Base-by-base conservation (phyloP, 2,888 invertebrate genomes). In the Drosophila picticornis region DNA sequence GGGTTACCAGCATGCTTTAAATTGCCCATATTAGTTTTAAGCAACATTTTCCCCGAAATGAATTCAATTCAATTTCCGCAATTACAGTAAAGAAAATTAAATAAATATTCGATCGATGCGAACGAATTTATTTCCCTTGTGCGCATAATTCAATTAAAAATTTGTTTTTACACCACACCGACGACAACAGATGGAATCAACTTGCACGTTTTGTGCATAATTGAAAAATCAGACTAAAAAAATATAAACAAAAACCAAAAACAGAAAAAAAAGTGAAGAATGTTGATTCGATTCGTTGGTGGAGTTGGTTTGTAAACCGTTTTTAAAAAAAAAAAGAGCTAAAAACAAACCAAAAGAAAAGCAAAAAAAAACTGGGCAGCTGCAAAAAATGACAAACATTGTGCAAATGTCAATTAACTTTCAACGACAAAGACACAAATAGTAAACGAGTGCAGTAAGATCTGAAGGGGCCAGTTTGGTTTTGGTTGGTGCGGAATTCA, bases 351-450 rank as follows among this genome's bases (percentile, higher is more conserved):
- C 10, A 10, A 31, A 31, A 34, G 19, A 7, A 7, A 7, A 22
- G 22, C 16, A 22, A 1, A 2, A 48, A n/a, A 36, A 19, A 25
- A 27, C 3, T 6, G 16, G 50, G 16, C 29, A 16, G 16, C 56
- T 27, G 1, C 19, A 22, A 2, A 82, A 84, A 74, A 75, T 73
- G 58, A 57, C 78, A 85, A 85, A 88, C 74, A 76, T 75, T 80
- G 78, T 64, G 77, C 75, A 83, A 83, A 85, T 81, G 85, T 79
- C 83, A 90, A 87, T 90, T 90, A 85, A 81, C 75, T 88, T 83
- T 85, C 65, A 69, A 72, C 65, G 59, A 68, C 69, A 59, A 66
- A 70, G 56, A 69, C 40, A 71, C 60, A 80, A 79, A 68, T 68
- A 68, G 71, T 62, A 61, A 61, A 55, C 34, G 72, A 58, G 55